Conservation (phyloP, 2,113 vertebrate genomes). For the Phrynosoma blainvillii region DNA sequence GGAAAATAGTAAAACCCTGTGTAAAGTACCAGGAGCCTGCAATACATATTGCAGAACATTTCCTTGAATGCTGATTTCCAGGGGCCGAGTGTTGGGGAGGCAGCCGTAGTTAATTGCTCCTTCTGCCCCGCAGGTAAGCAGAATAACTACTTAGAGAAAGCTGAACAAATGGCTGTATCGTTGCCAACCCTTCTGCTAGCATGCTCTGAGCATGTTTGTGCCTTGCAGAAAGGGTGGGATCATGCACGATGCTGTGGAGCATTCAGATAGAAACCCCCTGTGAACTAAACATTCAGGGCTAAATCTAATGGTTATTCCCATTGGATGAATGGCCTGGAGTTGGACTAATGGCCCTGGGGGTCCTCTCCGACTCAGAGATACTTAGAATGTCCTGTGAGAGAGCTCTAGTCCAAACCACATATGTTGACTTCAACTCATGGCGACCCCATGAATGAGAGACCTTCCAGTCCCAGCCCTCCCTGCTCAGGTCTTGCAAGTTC, state of each 20-base stretch:
- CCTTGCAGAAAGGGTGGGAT: background rate
- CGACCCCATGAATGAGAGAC: no score
- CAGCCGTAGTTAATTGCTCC: background rate
- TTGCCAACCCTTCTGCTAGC: background rate
- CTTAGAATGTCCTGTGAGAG: no score
- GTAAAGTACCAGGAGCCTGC: background rate
- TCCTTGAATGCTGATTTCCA: constrained; percentile 9
- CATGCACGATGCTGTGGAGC: background rate
- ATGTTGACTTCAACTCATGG: no score
- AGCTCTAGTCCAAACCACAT: no score
- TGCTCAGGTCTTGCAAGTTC: no score
- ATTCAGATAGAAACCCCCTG: background rate
- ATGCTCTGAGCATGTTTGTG: background rate
- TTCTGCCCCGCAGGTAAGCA: background rate
- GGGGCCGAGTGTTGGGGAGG: background rate
- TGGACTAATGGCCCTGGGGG: no score
- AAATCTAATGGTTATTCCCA: no score
- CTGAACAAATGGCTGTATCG: background rate
- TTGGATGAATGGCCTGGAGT: no score
- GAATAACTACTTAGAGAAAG: background rate
- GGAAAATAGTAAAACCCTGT: background rate
- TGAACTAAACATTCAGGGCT: background rate
- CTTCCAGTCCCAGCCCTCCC: no score
- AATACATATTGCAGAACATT: background rate
- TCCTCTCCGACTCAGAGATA: no score